Percentiles rank a stretch among this genome's conserved stretches.
Conservation (phyloP, 2,113 vertebrate species). For the Phoenicopterus ruber region DNA sequence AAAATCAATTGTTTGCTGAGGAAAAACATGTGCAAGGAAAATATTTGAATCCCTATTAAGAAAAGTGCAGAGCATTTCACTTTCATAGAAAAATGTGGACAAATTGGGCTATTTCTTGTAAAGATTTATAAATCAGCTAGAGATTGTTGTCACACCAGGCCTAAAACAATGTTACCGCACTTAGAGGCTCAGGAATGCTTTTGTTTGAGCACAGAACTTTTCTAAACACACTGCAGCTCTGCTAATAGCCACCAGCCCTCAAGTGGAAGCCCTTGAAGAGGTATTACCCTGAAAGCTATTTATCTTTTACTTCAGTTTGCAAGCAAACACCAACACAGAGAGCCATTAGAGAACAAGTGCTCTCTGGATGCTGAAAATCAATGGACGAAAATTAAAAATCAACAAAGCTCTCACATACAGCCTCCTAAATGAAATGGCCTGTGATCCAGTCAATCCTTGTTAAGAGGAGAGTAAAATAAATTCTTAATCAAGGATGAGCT, state of each 20-base stretch:
- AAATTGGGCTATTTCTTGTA: neutral
- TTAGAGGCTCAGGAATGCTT: constrained; percentile 3
- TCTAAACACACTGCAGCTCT: constrained; percentile 15
- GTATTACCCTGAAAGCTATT: constrained; percentile 64
- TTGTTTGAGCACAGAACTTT: constrained; percentile 32
- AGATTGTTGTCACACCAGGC: neutral
- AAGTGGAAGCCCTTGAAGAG: constrained; percentile 59
- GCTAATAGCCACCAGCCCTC: constrained; percentile 14
- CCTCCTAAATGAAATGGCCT: constrained; percentile 66
- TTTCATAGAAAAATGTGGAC: neutral
- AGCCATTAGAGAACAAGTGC: constrained; percentile 68
- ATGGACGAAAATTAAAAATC: constrained; percentile 75
- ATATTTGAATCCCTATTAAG: neutral
- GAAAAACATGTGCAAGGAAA: neutral
- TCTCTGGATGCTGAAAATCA: constrained; percentile 73
- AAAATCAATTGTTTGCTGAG: neutral
- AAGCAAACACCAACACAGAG: constrained; percentile 66
- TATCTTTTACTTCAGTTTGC: constrained; percentile 71
- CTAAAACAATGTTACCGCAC: neutral
- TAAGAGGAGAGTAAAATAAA: constrained; percentile 59
- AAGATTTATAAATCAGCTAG: neutral
- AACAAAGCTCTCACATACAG: constrained; percentile 65
- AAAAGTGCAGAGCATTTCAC: neutral
- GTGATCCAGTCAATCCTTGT: constrained; percentile 64
- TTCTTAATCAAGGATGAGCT: constrained; percentile 64